phyloP scores from a whole-genome alignment of 1,140 invertebrate genomes.

The Drosophila orena region DNA sequence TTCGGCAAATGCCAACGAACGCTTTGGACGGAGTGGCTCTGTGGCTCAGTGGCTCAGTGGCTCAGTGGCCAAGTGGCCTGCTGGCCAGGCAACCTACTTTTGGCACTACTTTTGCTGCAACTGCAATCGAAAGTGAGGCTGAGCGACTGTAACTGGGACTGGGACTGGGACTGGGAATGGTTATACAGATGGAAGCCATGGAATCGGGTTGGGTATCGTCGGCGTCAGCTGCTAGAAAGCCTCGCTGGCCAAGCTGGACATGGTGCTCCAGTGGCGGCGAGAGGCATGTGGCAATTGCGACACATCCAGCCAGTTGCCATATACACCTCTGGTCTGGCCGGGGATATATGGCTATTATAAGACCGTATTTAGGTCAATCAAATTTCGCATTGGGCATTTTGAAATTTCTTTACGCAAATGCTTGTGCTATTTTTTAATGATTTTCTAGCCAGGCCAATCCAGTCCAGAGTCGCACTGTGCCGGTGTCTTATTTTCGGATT shows the following conservation, averaged over 20 bases:
- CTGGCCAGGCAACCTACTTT: conserved; percentile 80
- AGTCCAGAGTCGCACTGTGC: conserved; percentile 12
- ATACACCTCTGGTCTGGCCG: conserved; percentile 44
- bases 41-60: conserved; percentile 50
- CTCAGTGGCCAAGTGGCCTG: conserved; percentile 64
- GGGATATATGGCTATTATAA: conserved; percentile 62
- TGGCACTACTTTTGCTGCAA: conserved; percentile 5
- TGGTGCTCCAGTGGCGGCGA: conserved; percentile 24
- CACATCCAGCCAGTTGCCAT: conserved; percentile 65
- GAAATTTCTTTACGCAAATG: conserved; percentile 77
- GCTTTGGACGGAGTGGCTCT: conserved; percentile 44
- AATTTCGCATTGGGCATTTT: conserved; percentile 76
- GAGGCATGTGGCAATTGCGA: conserved; percentile 61
- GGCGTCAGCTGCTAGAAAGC: conserved; percentile 78
- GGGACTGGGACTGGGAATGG: conserved; percentile 15
- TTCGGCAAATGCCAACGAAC: conserved; percentile 75
- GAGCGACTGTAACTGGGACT: conserved; percentile 6
- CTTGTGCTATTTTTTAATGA: conserved; percentile 76
- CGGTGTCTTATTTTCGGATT: conserved; percentile 54
- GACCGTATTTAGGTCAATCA: conserved; percentile 77
- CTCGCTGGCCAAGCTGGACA: conserved; percentile 32
- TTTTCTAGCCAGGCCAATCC: conserved; percentile 61
- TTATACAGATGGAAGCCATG: not conserved
- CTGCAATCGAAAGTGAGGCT: not conserved
- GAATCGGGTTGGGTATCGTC: conserved; percentile 45